A percentile compares a stretch with the other conserved stretches of the same genome.
phyloP scores from a whole-genome alignment of 2,797 vertebrate species.

The Merluccius polli region DNA sequence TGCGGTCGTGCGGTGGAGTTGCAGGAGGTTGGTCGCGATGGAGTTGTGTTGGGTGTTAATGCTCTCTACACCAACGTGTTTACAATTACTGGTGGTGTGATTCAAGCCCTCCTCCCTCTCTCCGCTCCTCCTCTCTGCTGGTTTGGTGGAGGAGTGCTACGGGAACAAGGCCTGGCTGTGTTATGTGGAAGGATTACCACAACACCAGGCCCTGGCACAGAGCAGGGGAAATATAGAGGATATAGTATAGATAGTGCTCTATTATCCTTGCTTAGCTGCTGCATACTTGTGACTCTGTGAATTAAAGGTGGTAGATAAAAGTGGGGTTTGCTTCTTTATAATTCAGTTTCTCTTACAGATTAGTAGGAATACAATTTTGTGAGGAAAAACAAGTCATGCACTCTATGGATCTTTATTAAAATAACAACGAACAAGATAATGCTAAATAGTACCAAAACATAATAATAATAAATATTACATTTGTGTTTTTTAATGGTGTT shows the following conservation, averaged over 20 bases:
- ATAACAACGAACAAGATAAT: background rate
- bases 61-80: too few species aligned
- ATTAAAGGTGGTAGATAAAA: constrained; percentile 12
- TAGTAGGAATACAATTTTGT: background rate
- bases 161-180: background rate
- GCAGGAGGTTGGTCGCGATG: constrained; percentile 49
- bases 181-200: background rate
- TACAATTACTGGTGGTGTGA: too few species aligned
- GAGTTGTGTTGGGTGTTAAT: too few species aligned
- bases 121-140: background rate
- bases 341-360: constrained; percentile 11
- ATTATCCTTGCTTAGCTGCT: constrained; percentile 28
- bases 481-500: too few species aligned
- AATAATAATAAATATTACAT: background rate
- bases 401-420: background rate
- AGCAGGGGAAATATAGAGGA: background rate
- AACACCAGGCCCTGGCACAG: background rate
- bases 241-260: background rate
- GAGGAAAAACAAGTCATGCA: background rate
- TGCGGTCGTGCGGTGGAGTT: constrained; percentile 49
- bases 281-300: constrained; percentile 16
- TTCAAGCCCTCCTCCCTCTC: background rate
- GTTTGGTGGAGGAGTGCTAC: background rate
- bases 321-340: background rate
- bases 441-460: background rate